Conservation (phyloP, 2,888 invertebrate species). For the Hydropsyche betteni region DNA sequence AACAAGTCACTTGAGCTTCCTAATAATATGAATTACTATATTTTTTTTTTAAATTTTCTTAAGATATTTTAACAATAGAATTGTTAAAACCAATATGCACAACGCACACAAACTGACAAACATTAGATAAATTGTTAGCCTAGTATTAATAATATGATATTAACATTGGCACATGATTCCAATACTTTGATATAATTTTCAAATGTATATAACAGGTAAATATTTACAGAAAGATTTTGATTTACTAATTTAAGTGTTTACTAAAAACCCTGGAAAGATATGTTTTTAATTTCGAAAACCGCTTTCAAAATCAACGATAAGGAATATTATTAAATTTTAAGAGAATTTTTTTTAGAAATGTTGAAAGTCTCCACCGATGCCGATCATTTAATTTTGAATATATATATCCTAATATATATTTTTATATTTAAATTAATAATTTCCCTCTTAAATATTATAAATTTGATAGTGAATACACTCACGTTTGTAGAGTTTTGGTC, state of each 20-base stretch:
- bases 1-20: constrained; percentile 19
- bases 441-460: constrained; percentile 47
- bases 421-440: constrained; percentile 35
- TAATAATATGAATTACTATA: neutral
- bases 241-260: constrained; percentile 52
- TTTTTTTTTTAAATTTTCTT: constrained; percentile 6
- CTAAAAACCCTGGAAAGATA: constrained; percentile 53
- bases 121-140: constrained; percentile 44
- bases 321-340: constrained; percentile 48
- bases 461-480: constrained; percentile 51
- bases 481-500: constrained; percentile 51
- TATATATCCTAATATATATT: constrained; percentile 43
- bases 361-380: constrained; percentile 48
- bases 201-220: constrained; percentile 51
- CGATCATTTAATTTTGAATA: constrained; percentile 47
- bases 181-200: constrained; percentile 51
- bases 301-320: constrained; percentile 51
- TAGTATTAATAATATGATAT: constrained; percentile 49
- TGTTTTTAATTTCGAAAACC: constrained; percentile 53
- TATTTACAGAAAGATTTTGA: constrained; percentile 51
- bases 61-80: constrained; percentile 31
- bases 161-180: constrained; percentile 52
- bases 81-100: constrained; percentile 23
- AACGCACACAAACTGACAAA: constrained; percentile 30
- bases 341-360: constrained; percentile 48